phyloP scores from a whole-genome alignment of 1,140 invertebrate genomes.

The Augochlora pura region DNA sequence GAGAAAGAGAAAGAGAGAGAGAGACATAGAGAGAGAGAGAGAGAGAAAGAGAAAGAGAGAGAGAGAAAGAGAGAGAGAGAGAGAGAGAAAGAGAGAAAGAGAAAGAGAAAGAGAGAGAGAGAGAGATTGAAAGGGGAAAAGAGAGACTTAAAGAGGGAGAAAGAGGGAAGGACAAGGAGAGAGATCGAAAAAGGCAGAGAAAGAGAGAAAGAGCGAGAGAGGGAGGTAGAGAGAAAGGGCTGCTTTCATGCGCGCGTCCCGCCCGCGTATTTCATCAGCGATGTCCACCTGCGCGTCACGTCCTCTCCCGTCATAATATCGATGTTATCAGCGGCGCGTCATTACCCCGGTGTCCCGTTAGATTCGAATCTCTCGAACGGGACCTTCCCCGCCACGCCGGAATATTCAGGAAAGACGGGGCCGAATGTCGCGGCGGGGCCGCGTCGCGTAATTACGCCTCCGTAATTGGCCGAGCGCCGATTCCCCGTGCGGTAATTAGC shows the following conservation, averaged over 20 bases:
- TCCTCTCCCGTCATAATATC: slow-evolving; percentile 54
- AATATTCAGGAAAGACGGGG: slow-evolving; percentile 26
- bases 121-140: too few relatives aligned
- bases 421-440: slow-evolving; percentile 10
- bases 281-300: slow-evolving; percentile 42
- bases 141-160: too few relatives aligned
- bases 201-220: too few relatives aligned
- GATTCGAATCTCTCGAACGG: slow-evolving; percentile 56
- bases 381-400: slow-evolving; percentile 32
- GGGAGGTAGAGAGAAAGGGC: background rate
- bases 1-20: too few relatives aligned
- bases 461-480: slow-evolving; percentile 48
- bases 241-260: slow-evolving; percentile 55
- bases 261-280: slow-evolving; percentile 51
- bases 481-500: slow-evolving; percentile 43
- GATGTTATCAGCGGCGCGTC: slow-evolving; percentile 57
- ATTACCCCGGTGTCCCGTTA: slow-evolving; percentile 63
- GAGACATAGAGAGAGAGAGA: too few relatives aligned
- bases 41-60: too few relatives aligned
- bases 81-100: too few relatives aligned
- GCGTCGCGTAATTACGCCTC: slow-evolving; percentile 44
- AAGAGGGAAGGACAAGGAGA: too few relatives aligned
- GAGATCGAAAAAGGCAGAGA: too few relatives aligned
- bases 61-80: too few relatives aligned
- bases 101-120: too few relatives aligned